Conservation (phyloP, 2,113 vertebrate species). For the Ammospiza caudacuta region DNA sequence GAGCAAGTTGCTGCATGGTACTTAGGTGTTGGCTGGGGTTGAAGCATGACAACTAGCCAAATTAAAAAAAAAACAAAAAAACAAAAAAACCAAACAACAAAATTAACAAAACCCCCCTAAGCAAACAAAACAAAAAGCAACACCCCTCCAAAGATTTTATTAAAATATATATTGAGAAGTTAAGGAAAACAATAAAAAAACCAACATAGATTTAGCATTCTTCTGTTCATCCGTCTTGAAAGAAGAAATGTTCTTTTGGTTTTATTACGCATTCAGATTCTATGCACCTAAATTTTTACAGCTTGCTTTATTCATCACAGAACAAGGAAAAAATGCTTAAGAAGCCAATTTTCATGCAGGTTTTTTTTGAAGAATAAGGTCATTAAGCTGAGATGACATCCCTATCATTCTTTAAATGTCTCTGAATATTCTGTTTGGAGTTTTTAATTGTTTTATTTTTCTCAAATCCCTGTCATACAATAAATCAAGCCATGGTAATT, state of each 20-base stretch:
- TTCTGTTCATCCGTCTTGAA: background rate
- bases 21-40: background rate
- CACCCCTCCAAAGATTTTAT: background rate
- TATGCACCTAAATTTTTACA: background rate
- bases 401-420: background rate
- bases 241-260: background rate
- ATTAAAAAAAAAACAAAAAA: background rate
- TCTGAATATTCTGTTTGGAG: background rate
- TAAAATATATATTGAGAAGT: background rate
- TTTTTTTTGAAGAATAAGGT: background rate
- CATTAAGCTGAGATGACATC: background rate
- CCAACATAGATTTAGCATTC: background rate
- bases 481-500: background rate
- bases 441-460: conserved; percentile 2
- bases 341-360: background rate
- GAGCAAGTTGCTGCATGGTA: background rate
- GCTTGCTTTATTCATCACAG: background rate
- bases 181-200: background rate
- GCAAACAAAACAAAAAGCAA: background rate
- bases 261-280: background rate
- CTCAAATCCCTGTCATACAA: background rate
- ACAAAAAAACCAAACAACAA: too few species aligned
- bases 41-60: background rate
- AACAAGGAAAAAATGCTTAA: background rate
- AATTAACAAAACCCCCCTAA: background rate